Percentiles rank a stretch among this genome's conserved stretches.
These are phyloP conservation scores for Oryzias dopingdopingensis DNA, from an alignment of 2,797 vertebrate species.

Conservation along the genomic window DNA sequence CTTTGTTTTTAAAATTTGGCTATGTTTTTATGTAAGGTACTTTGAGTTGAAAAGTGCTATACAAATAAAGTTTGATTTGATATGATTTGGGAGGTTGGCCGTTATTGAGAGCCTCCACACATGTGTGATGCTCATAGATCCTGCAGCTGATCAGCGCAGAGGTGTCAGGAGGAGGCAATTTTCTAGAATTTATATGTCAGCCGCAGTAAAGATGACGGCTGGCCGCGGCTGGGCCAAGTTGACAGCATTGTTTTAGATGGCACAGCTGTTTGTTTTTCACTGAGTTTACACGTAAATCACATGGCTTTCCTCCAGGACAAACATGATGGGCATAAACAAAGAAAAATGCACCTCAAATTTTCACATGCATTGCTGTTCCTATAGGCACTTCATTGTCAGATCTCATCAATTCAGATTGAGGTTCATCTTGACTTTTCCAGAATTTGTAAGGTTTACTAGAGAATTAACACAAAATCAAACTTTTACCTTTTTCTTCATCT, in stretches of 20 bases:
- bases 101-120: conserved; percentile 12
- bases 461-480: too few species aligned
- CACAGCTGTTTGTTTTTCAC: conserved; percentile 42
- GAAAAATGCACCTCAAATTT: conserved; percentile 5
- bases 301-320: conserved; percentile 1
- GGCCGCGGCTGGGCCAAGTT: conserved; percentile 12
- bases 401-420: neutral
- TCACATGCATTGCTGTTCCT: neutral
- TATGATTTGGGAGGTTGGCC: neutral
- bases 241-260: conserved; percentile 27
- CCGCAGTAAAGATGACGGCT: conserved; percentile 23
- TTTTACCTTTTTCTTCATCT: too few species aligned
- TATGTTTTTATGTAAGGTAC: too few species aligned
- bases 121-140: conserved; percentile 43
- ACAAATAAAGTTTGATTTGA: too few species aligned
- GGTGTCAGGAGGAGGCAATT: conserved; percentile 42
- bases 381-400: neutral
- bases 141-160: conserved; percentile 40
- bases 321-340: conserved; percentile 11
- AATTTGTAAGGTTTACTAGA: too few species aligned
- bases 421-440: neutral
- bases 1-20: too few species aligned
- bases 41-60: too few species aligned
- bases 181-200: conserved; percentile 42
- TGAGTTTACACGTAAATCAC: conserved; percentile 24